These are phyloP conservation scores for Hypomecis punctinalis DNA, from an alignment of 2,888 invertebrate genomes.

Conservation along the genomic window DNA sequence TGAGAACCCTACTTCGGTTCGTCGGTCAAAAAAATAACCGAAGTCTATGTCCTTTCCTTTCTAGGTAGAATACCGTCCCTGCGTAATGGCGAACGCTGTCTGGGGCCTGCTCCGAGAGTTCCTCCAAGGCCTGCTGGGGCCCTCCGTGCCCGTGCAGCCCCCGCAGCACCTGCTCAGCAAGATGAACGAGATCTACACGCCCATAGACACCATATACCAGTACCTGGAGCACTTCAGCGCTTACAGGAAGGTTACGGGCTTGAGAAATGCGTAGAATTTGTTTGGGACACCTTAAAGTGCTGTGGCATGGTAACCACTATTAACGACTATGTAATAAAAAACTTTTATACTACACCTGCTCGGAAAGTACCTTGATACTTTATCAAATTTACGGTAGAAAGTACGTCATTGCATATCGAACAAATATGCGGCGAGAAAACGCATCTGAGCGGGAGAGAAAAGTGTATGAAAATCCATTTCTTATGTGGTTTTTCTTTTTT, in stretches of 20 bases:
- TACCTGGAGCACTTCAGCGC: conserved; percentile 97
- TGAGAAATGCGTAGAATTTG: conserved; percentile 56
- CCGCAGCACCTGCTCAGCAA: conserved; percentile 90
- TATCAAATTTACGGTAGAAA: too few relatives aligned
- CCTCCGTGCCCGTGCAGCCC: conserved; percentile 88
- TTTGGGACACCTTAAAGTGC: conserved; percentile 15
- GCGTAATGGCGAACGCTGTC: conserved; percentile 93
- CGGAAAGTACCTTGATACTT: too few relatives aligned
- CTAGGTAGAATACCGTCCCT: conserved; percentile 95
- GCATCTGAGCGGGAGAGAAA: too few relatives aligned
- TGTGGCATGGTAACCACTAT: conserved; percentile 47
- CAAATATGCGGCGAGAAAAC: too few relatives aligned
- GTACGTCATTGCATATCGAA: too few relatives aligned
- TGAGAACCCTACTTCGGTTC: too few relatives aligned
- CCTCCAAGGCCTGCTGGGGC: conserved; percentile 94
- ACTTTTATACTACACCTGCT: too few relatives aligned
- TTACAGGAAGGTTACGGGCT: conserved; percentile 91
- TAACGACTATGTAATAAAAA: neutral
- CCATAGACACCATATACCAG: conserved; percentile 96
- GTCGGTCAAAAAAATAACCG: too few relatives aligned
- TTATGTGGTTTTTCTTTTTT: too few relatives aligned
- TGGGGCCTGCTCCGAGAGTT: conserved; percentile 97
- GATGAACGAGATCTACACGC: conserved; percentile 94
- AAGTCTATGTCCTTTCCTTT: conserved; percentile 28
- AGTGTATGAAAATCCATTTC: too few relatives aligned